Conservation (phyloP, 2,113 vertebrate genomes). For the Malurus alboscapulatus region DNA sequence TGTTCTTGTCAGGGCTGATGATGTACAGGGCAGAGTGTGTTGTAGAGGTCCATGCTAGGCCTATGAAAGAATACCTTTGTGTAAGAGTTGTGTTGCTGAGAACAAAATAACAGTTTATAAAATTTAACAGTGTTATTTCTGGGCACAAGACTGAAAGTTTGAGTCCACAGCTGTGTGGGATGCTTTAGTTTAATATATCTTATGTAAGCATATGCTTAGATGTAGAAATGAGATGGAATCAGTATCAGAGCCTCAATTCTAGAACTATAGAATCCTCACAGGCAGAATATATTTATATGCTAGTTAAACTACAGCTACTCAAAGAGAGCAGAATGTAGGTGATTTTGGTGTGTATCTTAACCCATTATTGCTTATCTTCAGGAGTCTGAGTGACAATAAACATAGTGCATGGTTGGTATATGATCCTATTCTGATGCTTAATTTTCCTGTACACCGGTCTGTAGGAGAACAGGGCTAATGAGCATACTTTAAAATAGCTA, state of each 20-base stretch:
- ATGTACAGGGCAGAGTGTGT: neutral
- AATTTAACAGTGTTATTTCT: neutral
- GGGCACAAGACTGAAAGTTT: neutral
- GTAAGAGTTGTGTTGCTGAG: neutral
- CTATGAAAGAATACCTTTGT: neutral
- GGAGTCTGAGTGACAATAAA: neutral
- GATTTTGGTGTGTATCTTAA: neutral
- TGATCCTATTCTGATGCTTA: neutral
- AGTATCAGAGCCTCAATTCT: neutral
- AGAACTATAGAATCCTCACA: neutral
- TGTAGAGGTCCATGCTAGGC: neutral
- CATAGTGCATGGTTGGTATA: accelerated
- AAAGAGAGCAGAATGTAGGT: neutral
- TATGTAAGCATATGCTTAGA: neutral
- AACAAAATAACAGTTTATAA: neutral
- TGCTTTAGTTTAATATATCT: neutral
- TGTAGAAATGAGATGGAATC: neutral
- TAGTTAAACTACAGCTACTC: neutral
- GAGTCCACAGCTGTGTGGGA: neutral
- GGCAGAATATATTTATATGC: neutral
- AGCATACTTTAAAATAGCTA: neutral
- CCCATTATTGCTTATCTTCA: neutral
- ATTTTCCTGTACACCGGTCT: neutral
- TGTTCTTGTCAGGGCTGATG: neutral
- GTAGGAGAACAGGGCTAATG: neutral